These are phyloP conservation scores for Drosophila engyochracea DNA, from an alignment of 2,888 invertebrate genomes.

Conservation along the genomic window DNA sequence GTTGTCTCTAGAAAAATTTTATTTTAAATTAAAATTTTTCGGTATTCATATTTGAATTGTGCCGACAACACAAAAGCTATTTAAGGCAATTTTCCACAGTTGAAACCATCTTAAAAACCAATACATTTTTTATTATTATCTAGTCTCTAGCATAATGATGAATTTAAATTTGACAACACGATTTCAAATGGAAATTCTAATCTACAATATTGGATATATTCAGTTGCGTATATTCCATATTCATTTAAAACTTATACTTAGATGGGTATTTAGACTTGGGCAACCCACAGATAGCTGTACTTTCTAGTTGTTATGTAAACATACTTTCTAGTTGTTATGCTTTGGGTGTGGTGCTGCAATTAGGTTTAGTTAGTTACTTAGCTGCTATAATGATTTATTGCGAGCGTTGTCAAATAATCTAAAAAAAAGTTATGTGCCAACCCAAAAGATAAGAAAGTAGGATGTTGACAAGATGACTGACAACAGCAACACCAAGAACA, in stretches of 20 bases:
- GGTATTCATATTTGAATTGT: background rate
- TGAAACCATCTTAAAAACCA: background rate
- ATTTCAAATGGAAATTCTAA: no score
- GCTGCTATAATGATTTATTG: background rate
- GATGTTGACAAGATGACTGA: constrained; percentile 55
- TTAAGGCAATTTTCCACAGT: background rate
- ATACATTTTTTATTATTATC: background rate
- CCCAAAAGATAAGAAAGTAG: constrained; percentile 52
- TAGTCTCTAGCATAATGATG: no score
- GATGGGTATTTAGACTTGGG: no score
- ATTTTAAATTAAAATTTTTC: no score
- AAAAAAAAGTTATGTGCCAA: background rate
- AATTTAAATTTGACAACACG: no score
- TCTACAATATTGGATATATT: no score
- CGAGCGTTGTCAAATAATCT: constrained; percentile 6
- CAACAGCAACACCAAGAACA: constrained; percentile 5
- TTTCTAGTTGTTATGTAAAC: background rate
- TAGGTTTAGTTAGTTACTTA: background rate
- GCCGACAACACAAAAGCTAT: background rate
- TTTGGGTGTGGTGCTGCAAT: background rate
- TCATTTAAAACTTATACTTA: no score
- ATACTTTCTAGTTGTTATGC: no score
- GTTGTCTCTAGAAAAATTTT: background rate
- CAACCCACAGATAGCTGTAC: no score
- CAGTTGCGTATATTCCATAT: no score